A percentile compares a stretch with the other conserved stretches of the same genome.
phyloP scores from a whole-genome alignment of 2,797 vertebrate genomes.

The Sparidentex hasta region DNA sequence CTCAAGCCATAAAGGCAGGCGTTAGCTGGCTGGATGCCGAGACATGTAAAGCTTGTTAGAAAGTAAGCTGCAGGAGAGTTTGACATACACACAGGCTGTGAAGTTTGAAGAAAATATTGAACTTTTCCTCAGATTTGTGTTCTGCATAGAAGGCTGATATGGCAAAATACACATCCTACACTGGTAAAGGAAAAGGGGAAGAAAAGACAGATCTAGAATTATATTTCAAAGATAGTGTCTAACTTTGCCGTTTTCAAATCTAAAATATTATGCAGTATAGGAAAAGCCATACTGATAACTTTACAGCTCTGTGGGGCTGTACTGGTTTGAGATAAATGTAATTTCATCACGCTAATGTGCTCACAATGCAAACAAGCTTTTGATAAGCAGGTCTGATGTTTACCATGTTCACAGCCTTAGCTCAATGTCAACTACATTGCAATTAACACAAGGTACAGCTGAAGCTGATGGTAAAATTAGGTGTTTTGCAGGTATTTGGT shows the following conservation, averaged over 20 bases:
- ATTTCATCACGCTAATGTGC: neutral
- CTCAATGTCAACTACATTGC: neutral
- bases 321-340: neutral
- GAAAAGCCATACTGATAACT: neutral
- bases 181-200: too few relatives aligned
- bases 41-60: conserved; percentile 31
- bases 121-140: neutral
- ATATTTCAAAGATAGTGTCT: neutral
- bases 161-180: neutral
- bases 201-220: neutral
- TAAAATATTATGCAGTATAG: neutral
- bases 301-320: neutral
- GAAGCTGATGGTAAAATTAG: neutral
- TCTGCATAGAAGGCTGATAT: neutral
- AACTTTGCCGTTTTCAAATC: neutral
- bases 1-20: conserved; percentile 32
- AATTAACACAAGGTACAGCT: neutral
- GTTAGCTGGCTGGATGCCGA: conserved; percentile 11
- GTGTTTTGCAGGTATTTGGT: neutral
- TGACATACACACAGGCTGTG: conserved; percentile 19
- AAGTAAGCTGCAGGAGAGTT: conserved; percentile 34
- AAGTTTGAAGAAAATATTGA: neutral
- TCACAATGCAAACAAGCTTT: neutral
- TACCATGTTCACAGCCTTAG: neutral
- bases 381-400: neutral